Evolutionary conservation across 1,140 invertebrate species (phyloP).

Genomic region (Drosophila arawakana): DNA sequence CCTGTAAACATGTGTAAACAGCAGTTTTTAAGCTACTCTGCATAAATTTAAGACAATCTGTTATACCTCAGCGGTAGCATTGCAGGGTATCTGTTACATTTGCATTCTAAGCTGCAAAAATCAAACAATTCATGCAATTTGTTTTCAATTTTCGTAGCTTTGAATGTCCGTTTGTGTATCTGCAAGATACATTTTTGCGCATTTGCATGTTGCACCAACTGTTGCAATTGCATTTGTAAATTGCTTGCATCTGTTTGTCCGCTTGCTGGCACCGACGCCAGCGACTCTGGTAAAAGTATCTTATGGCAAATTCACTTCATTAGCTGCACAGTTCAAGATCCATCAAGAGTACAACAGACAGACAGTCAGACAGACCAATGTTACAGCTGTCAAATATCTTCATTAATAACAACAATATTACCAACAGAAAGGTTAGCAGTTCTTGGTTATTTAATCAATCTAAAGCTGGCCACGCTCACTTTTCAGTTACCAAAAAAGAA

Average conservation of each 20-base stretch:
- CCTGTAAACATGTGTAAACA: background rate
- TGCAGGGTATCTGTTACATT: constrained; percentile 33
- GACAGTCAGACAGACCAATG: constrained; percentile 13
- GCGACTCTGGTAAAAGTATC: background rate
- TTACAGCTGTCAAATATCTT: constrained; percentile 55
- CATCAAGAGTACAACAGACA: constrained; percentile 13
- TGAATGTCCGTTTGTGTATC: constrained; percentile 7
- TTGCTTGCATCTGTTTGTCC: constrained; percentile 51
- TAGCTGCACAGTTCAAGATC: constrained; percentile 35
- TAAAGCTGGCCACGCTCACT: constrained; percentile 55
- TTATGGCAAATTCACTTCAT: constrained; percentile 41
- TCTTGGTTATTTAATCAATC: constrained; percentile 62
- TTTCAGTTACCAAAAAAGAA: constrained; percentile 29
- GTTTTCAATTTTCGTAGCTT: constrained; percentile 59
- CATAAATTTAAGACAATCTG: background rate
- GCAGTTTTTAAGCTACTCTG: background rate
- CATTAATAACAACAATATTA: constrained; percentile 48
- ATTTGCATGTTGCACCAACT: constrained; percentile 56
- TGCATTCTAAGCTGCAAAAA: constrained; percentile 63
- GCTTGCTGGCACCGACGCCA: background rate
- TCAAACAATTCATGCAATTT: constrained; percentile 58
- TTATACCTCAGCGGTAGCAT: background rate
- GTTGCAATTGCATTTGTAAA: constrained; percentile 47
- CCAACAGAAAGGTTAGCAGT: constrained; percentile 18
- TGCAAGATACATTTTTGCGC: constrained; percentile 26